Base-by-base conservation (phyloP, 1,140 invertebrate species). In the Drosophila oshimai region DNA sequence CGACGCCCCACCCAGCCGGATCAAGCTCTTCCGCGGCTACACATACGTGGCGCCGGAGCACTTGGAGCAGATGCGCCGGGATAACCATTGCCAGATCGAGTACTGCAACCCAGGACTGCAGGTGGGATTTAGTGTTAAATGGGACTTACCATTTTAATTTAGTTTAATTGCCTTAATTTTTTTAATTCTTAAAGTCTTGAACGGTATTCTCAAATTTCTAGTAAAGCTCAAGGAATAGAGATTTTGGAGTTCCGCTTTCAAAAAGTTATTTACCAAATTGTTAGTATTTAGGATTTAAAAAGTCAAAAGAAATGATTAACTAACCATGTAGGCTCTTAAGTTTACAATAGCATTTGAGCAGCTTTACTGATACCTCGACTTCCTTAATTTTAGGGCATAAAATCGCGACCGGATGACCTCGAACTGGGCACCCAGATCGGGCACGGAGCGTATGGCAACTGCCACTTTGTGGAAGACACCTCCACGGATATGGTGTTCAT, bases 21-120 rank as follows among this genome's bases (percentile, higher is more conserved):
- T 97, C 72, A 96, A 96, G 90, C 93, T 98, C 29, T 99, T 98
- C 91, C 94, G 96, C 62, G 93, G 95, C 94, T 99, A 99, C 90
- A 99, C 98, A 0, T 99, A 97, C 92, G 96, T 99, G 20, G 96
- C 98, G 0, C 98, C 98, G 1, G 98, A 97, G 64, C 94, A 90
- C 42, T 70, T 89, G 41, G 75, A 80, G 58, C 69, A 77, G 39
- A 75, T 76, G 62, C 74, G 75, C 5, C 34, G 71, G 9, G 58
- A 73, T 37, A 90, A 67, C 45, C 28, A 45, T 7, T 80, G 75
- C 10, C 45, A 77, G 13, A 74, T 89, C 41, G 84, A 90, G 37
- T 90, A 84, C 64, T 83, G 70, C 46, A 90, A 89, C 51, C 22
- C 62, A 6, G 68, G 67, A 49, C 28, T 89, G 17, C 45, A 60